phyloP scores from a whole-genome alignment of 1,140 invertebrate genomes.

The Telenomus remus region DNA sequence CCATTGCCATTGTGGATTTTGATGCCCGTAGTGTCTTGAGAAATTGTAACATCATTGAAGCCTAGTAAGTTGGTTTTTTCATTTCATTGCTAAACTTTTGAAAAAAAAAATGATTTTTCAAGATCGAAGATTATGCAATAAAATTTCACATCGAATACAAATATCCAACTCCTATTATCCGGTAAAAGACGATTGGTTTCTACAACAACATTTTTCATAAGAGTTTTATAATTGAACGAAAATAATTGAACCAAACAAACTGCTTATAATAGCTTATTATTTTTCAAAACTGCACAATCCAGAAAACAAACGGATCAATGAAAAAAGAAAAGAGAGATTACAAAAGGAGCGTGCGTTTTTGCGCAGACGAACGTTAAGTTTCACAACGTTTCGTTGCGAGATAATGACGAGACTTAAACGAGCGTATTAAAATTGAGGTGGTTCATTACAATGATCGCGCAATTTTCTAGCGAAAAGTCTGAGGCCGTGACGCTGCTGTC shows the following conservation, averaged over 20 bases:
- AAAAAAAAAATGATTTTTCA: no score
- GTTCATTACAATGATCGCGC: neutral
- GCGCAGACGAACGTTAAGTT: constrained; percentile 9
- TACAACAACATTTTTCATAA: no score
- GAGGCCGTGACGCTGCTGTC: constrained; percentile 79
- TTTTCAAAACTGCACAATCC: neutral
- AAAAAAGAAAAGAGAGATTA: neutral
- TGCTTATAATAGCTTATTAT: no score
- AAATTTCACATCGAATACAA: no score
- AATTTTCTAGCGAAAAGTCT: constrained; percentile 78
- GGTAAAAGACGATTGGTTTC: no score
- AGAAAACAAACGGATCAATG: neutral
- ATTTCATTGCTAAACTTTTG: no score
- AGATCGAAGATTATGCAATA: no score
- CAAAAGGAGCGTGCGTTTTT: constrained; percentile 5
- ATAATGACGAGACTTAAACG: constrained; percentile 13
- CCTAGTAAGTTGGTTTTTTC: constrained; percentile 80
- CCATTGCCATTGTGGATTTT: constrained; percentile 86
- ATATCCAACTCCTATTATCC: no score
- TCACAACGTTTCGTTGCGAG: constrained; percentile 3
- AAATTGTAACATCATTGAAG: constrained; percentile 89
- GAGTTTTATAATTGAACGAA: no score
- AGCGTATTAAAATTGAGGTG: constrained; percentile 37
- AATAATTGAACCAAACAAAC: no score
- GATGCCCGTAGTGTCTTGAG: constrained; percentile 79